phyloP scores from a whole-genome alignment of 1,140 invertebrate species.

The Polypedilum vanderplanki region DNA sequence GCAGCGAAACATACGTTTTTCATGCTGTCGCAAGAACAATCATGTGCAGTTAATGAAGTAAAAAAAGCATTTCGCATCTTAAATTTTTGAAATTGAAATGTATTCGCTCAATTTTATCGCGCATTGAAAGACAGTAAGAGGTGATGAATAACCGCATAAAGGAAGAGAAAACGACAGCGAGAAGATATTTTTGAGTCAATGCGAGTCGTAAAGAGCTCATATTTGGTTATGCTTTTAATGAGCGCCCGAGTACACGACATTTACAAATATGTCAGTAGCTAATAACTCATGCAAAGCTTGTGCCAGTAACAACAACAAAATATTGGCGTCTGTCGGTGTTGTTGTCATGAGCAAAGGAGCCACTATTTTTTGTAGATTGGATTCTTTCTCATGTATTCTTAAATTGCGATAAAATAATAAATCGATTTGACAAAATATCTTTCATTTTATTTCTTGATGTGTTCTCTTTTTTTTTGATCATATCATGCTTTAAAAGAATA shows the following conservation, averaged over 20 bases:
- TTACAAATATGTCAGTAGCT: not conserved
- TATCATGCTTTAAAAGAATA: not conserved
- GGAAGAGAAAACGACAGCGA: not conserved
- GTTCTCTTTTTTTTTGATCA: not conserved
- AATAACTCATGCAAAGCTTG: slow-evolving; percentile 27
- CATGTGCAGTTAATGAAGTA: slow-evolving; percentile 6
- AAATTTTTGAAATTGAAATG: slow-evolving; percentile 20
- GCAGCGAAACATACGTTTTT: not conserved
- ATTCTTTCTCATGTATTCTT: not conserved
- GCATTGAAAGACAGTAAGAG: too few relatives aligned
- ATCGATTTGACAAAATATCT: not conserved
- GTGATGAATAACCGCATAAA: too few relatives aligned
- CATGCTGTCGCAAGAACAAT: not conserved
- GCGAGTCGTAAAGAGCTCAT: not conserved
- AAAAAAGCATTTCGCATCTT: not conserved
- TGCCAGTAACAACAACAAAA: not conserved
- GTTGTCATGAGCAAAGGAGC: not conserved
- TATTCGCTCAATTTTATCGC: not conserved
- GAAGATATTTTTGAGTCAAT: not conserved
- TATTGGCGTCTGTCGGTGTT: slow-evolving; percentile 1
- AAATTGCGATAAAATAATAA: slow-evolving; percentile 24
- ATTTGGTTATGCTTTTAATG: not conserved
- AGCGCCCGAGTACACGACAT: not conserved
- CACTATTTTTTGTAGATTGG: not conserved
- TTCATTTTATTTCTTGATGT: not conserved